A percentile compares a stretch with the other conserved stretches of the same genome.
phyloP scores from a whole-genome alignment of 2,113 vertebrate species.

The Micromys minutus region DNA sequence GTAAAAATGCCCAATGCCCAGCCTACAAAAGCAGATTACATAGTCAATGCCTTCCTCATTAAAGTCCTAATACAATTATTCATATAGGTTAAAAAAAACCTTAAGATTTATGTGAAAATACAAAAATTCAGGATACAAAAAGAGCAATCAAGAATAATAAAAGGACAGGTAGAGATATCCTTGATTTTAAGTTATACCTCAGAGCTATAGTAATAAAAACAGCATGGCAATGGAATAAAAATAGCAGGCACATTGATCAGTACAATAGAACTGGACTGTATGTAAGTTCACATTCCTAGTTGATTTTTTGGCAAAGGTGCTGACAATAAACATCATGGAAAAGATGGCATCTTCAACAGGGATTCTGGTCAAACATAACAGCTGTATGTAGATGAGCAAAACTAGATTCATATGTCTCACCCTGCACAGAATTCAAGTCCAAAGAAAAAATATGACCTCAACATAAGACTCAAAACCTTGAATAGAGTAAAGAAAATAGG shows the following conservation, averaged over 20 bases:
- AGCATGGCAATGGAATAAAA: neutral
- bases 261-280: neutral
- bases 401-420: neutral
- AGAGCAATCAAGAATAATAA: neutral
- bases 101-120: neutral
- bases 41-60: neutral
- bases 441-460: neutral
- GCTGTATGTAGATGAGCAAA: neutral
- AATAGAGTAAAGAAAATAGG: neutral
- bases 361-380: neutral
- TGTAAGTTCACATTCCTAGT: neutral
- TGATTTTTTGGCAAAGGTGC: neutral
- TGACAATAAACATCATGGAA: neutral
- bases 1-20: neutral
- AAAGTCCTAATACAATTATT: neutral
- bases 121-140: neutral
- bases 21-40: neutral
- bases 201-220: neutral
- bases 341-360: neutral
- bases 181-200: neutral
- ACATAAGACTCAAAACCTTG: neutral
- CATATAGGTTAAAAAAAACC: neutral
- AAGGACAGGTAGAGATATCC: too few species aligned
- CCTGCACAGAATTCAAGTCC: neutral
- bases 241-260: neutral